phyloP scores from a whole-genome alignment of 2,113 vertebrate species.

The Scytalopus superciliaris region DNA sequence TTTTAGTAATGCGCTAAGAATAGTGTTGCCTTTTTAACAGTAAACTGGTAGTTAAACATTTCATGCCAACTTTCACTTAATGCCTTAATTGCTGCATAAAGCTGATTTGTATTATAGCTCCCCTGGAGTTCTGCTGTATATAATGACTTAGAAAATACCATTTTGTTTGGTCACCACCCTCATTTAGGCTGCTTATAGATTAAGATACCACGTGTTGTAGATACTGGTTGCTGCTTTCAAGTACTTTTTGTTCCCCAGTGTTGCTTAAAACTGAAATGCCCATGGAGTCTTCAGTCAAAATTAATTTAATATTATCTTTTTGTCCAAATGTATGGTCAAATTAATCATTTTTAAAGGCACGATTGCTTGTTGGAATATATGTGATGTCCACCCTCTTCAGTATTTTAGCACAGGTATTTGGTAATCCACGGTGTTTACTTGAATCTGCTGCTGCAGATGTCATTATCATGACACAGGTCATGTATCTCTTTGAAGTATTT shows the following conservation, averaged over 20 bases:
- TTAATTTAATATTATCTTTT: neutral
- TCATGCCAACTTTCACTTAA: neutral
- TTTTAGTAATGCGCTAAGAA: neutral
- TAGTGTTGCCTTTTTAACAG: neutral
- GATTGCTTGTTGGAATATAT: neutral
- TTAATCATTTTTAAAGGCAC: neutral
- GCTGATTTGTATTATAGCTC: neutral
- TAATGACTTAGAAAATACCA: neutral
- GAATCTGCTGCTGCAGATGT: neutral
- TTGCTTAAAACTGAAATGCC: neutral
- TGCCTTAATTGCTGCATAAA: neutral
- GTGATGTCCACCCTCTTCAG: neutral
- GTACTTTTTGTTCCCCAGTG: neutral
- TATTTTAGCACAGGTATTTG: neutral
- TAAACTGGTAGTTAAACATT: neutral
- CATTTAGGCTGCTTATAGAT: neutral
- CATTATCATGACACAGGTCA: neutral
- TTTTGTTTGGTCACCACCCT: neutral
- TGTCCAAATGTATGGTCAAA: neutral
- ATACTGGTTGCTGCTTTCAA: accelerated
- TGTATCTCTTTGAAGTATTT: neutral
- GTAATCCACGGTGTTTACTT: neutral
- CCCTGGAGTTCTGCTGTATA: neutral
- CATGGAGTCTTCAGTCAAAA: neutral
- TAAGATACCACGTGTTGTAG: neutral